These are phyloP conservation scores for Tachystola acroxantha DNA, from an alignment of 2,888 invertebrate species.

Conservation along the genomic window DNA sequence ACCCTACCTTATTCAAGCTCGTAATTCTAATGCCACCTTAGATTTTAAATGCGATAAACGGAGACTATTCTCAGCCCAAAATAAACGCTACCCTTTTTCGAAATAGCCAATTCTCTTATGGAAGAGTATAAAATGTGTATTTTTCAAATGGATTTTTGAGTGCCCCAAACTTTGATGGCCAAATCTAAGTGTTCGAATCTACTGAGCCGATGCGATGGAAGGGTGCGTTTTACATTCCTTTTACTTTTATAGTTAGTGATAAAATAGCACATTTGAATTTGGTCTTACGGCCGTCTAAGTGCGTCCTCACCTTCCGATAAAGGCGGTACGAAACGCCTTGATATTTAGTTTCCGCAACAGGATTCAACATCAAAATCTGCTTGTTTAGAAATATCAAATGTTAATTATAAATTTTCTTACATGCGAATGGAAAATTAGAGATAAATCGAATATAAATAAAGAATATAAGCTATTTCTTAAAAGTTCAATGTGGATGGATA, in stretches of 20 bases:
- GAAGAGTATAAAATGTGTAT: conserved; percentile 57
- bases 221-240: conserved; percentile 61
- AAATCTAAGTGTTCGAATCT: conserved; percentile 71
- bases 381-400: too few relatives aligned
- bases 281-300: conserved; percentile 27
- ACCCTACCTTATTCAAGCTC: conserved; percentile 35
- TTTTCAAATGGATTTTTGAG: conserved; percentile 78
- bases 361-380: not conserved
- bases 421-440: too few relatives aligned
- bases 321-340: conserved; percentile 19
- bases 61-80: conserved; percentile 31
- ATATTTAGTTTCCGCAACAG: not conserved
- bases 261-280: conserved; percentile 64
- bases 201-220: conserved; percentile 46
- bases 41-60: conserved; percentile 36
- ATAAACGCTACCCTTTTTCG: conserved; percentile 44
- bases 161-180: conserved; percentile 70
- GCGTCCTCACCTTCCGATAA: conserved; percentile 20
- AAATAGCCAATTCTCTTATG: conserved; percentile 47
- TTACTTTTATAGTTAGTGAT: conserved; percentile 59
- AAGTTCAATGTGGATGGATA: too few relatives aligned
- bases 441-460: too few relatives aligned
- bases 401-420: too few relatives aligned
- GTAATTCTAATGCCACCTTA: conserved; percentile 47
- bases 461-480: too few relatives aligned